A percentile compares a stretch with the other conserved stretches of the same genome.
Conservation (phyloP, 2,888 invertebrate genomes). For the Xestia xanthographa region DNA sequence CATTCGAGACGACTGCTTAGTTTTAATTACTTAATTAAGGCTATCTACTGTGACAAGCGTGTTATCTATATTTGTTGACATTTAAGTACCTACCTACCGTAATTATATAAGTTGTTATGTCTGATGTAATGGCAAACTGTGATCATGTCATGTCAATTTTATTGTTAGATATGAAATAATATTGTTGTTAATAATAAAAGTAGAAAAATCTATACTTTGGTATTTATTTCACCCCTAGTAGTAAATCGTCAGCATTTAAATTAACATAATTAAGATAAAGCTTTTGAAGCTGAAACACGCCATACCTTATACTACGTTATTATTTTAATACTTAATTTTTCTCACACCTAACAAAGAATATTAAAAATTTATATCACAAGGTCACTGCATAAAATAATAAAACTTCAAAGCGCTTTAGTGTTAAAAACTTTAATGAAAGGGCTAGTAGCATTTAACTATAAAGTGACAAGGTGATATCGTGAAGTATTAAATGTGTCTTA, state of each 20-base stretch:
- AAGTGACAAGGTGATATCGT: constrained; percentile 1
- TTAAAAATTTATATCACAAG: not conserved
- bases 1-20: constrained; percentile 48
- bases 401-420: constrained; percentile 34
- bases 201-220: constrained; percentile 11
- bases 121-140: constrained; percentile 48
- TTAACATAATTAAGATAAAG: not conserved
- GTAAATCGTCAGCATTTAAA: not conserved
- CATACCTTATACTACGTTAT: not conserved
- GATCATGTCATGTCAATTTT: constrained; percentile 46
- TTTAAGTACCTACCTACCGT: constrained; percentile 29
- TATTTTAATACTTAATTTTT: constrained; percentile 1
- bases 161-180: constrained; percentile 26
- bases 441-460: not conserved
- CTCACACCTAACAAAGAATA: constrained; percentile 1
- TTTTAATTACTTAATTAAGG: constrained; percentile 30
- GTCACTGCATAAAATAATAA: constrained; percentile 16
- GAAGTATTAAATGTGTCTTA: not conserved
- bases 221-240: constrained; percentile 5
- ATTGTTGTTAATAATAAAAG: constrained; percentile 49
- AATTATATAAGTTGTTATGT: constrained; percentile 34
- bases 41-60: constrained; percentile 31
- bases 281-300: not conserved
- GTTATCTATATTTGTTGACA: constrained; percentile 35
- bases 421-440: constrained; percentile 38